Percentiles rank a stretch among this genome's conserved stretches.
These are phyloP conservation scores for Scytalopus superciliaris DNA, from an alignment of 2,113 vertebrate genomes.

Conservation along the genomic window DNA sequence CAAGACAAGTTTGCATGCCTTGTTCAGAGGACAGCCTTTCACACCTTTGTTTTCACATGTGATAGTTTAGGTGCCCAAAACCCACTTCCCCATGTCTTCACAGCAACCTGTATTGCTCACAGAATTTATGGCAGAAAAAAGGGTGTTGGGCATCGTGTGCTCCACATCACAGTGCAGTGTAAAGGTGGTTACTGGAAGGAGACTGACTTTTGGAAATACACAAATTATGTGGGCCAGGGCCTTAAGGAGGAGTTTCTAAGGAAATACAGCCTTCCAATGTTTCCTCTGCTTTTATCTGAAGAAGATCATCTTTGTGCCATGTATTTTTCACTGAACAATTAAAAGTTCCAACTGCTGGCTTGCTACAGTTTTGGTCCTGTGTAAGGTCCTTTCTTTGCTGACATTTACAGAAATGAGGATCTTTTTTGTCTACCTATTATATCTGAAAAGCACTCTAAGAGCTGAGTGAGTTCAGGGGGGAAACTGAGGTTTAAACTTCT, in stretches of 20 bases:
- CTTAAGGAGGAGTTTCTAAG: background rate
- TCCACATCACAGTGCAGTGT: background rate
- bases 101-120: background rate
- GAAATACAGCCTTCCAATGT: background rate
- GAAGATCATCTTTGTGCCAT: background rate
- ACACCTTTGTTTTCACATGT: background rate
- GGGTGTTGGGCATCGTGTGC: fast-evolving
- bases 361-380: background rate
- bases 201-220: background rate
- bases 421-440: background rate
- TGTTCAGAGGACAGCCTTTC: background rate
- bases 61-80: background rate
- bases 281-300: background rate
- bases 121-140: background rate
- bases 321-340: background rate
- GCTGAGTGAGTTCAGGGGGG: background rate
- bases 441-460: background rate
- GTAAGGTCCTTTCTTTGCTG: background rate
- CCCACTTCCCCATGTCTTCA: background rate
- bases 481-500: background rate
- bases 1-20: background rate
- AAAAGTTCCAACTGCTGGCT: background rate
- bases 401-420: background rate
- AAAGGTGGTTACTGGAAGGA: background rate
- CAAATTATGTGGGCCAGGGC: background rate